Conservation (phyloP, 2,113 vertebrate genomes). For the Microtus pennsylvanicus region DNA sequence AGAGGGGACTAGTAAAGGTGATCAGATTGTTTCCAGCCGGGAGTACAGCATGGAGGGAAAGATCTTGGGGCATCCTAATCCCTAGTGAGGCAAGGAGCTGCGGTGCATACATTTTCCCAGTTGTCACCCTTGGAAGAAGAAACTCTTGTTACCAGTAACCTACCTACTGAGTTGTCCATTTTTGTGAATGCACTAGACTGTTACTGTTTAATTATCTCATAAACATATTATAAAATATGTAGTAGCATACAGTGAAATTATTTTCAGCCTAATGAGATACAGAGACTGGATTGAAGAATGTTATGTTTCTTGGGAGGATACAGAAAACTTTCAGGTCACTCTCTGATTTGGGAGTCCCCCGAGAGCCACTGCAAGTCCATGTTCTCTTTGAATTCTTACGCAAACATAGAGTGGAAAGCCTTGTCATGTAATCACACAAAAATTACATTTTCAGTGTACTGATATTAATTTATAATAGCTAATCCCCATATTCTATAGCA, state of each 20-base stretch:
- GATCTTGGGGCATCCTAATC: slow-evolving; percentile 17
- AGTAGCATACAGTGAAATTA: background rate
- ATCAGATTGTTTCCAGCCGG: background rate
- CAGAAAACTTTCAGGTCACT: background rate
- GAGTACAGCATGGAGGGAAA: background rate
- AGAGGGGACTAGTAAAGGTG: background rate
- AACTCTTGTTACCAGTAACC: background rate
- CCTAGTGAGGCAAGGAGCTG: background rate
- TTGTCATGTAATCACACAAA: background rate
- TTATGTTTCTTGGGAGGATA: background rate
- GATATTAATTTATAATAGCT: background rate
- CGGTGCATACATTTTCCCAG: background rate
- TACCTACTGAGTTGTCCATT: background rate
- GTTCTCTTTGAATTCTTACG: background rate
- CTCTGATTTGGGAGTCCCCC: background rate
- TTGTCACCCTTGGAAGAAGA: slow-evolving; percentile 1
- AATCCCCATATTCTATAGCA: slow-evolving; percentile 10
- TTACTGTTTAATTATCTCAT: slow-evolving; percentile 9
- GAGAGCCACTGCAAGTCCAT: background rate
- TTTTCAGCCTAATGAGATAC: slow-evolving; percentile 19
- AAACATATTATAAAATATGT: slow-evolving; percentile 19
- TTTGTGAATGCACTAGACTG: slow-evolving; percentile 52
- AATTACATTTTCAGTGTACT: background rate
- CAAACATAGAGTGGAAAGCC: background rate
- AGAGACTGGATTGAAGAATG: background rate